Evolutionary conservation across 2,113 vertebrate genomes (phyloP).

Genomic region (Percopsis transmontana): DNA sequence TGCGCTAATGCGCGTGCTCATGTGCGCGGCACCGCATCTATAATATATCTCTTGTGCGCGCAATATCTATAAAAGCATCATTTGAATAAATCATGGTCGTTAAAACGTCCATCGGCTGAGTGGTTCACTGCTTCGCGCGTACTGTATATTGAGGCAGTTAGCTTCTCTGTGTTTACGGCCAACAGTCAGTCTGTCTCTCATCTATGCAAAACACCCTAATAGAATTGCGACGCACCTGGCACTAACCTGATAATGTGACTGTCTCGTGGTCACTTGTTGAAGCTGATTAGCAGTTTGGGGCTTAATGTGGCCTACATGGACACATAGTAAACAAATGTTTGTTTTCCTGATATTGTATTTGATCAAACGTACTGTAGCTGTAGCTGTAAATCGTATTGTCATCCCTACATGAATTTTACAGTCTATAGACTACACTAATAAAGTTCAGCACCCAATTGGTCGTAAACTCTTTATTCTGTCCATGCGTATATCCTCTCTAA

Average conservation of each 20-base stretch:
- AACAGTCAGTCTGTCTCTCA: constrained; percentile 45
- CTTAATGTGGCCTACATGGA: constrained; percentile 12
- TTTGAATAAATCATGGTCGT: constrained; percentile 44
- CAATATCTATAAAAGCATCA: constrained; percentile 38
- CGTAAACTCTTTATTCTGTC: constrained; percentile 12
- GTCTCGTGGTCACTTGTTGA: constrained; percentile 28
- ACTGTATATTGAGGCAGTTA: constrained; percentile 26
- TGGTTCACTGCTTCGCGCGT: constrained; percentile 54
- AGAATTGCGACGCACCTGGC: constrained; percentile 57
- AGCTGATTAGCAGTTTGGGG: constrained; percentile 8
- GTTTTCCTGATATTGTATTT: neutral
- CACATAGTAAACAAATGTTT: constrained; percentile 13
- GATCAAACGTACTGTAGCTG: neutral
- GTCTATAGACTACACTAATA: neutral
- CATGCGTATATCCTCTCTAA: constrained; percentile 12
- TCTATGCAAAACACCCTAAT: constrained; percentile 7
- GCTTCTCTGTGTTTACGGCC: constrained; percentile 46
- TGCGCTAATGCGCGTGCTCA: neutral
- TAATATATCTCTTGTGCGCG: constrained; percentile 46
- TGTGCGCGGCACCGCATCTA: constrained; percentile 4
- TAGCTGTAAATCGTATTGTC: constrained; percentile 1
- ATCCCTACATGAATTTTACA: neutral
- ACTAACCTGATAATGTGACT: constrained; percentile 26
- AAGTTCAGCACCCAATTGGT: neutral
- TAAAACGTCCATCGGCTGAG: constrained; percentile 53